Base-by-base conservation (phyloP, 1,140 invertebrate genomes). In the Leptinotarsa defecta region DNA sequence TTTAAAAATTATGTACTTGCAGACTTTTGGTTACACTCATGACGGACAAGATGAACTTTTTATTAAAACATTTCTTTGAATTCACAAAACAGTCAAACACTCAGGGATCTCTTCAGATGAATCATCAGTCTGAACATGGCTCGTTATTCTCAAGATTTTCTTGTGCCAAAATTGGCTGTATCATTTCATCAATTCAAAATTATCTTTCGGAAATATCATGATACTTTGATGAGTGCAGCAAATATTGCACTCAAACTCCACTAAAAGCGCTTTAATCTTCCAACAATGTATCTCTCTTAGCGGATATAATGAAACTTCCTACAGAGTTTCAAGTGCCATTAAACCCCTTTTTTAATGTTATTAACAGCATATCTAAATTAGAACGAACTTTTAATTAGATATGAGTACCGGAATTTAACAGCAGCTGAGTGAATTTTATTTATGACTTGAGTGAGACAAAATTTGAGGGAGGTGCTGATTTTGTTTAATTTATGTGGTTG, bases 381-480 rank as follows among this genome's bases (percentile, higher is more conserved):
- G 13, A 69, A 69, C 43, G 24, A 69, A 69, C 68, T 69, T 69
- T 69, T 69, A 69, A 69, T 69, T 69, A 48, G 68, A 69, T 49
- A 49, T 69, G 68, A 69, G 49, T 69, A 19, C 43, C 4, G 64
- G 27, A 17, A 19, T 65, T 15, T 19, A 65, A 19, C 52, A 57
- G 52, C 52, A 57, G 17, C n/a, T 57, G 52, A 57, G 52, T 57
- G 52, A 19, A 57, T 57, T 57, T 57, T 57, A 57, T 57, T 57
- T 57, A 57, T 57, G 17, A 3, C 52, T 19, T 6, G n/a, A 57
- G n/a, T 57, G 52, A 57, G 52, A n/a, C 1, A 3, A 19, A 19
- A 57, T n/a, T 57, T 4, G 2, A 19, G 17, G 2, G 52, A 57
- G n/a, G 52, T 57, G 52, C 52, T 57, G 52, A 57, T 57, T 57